Evolutionary conservation across 2,888 invertebrate genomes (phyloP).

Genomic region (Spodoptera picta): DNA sequence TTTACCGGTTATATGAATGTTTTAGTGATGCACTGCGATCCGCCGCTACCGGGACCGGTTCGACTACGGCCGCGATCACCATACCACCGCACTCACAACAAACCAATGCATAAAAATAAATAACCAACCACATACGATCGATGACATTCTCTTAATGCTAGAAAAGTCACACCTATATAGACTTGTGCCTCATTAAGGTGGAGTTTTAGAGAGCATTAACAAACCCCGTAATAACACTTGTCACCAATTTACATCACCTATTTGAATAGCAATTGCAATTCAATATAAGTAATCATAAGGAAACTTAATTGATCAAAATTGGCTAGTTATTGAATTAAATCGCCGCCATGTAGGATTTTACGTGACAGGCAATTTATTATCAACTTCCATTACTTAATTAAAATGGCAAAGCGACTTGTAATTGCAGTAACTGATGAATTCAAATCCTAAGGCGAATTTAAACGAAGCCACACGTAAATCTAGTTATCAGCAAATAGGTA

Average conservation of each 20-base stretch:
- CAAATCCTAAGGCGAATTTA: conserved; percentile 28
- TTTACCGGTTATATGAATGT: conserved; percentile 75
- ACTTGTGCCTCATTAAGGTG: not conserved
- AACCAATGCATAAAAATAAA: conserved; percentile 61
- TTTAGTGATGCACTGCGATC: conserved; percentile 63
- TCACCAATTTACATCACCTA: not conserved
- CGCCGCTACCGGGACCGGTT: conserved; percentile 75
- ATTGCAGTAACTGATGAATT: conserved; percentile 15
- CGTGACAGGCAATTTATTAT: conserved; percentile 13
- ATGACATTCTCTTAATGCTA: conserved; percentile 14
- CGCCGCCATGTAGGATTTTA: not conserved
- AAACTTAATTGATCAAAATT: conserved; percentile 13
- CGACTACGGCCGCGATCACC: conserved; percentile 59
- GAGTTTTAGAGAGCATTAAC: no score
- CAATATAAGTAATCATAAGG: conserved; percentile 5
- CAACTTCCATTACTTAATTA: conserved; percentile 6
- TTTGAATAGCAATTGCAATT: conserved; percentile 13
- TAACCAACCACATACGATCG: conserved; percentile 37
- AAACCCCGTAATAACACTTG: conserved; percentile 4
- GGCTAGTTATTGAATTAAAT: conserved; percentile 11
- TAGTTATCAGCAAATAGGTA: conserved; percentile 37
- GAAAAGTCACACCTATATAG: conserved; percentile 5
- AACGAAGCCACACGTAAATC: conserved; percentile 29
- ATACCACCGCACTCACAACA: conserved; percentile 54
- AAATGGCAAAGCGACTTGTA: conserved; percentile 4